Evolutionary conservation across 2,113 vertebrate genomes (phyloP), one percentile per base, ranked within the genome.

Genomic region (Ammodytes marinus): DNA sequence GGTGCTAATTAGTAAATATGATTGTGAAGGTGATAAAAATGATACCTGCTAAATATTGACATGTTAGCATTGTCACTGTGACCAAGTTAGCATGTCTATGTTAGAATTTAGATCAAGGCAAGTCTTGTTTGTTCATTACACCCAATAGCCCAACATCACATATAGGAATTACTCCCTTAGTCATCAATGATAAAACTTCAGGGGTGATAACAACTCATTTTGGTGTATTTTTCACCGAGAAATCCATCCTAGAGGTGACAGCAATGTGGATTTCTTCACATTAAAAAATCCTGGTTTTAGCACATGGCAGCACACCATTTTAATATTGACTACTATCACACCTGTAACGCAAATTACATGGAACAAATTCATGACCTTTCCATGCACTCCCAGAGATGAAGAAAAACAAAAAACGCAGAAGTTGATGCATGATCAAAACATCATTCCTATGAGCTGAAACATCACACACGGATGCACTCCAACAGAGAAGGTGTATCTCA

Each of bases 271-370:
- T 70, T 81, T 78, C 13, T 50, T 46, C 37, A 43, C 49, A 27
- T 27, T 27, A 27, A 27, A 27, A 27, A 27, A 27, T 27, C 27
- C 27, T 27, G 27, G 27, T 27, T 27, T 27, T 27, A 27, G 27
- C 27, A 27, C 27, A 2, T 27, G 27, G 27, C 27, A 27, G 27
- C 27, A 27, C 27, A 27, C 27, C 27, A 27, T 27, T 27, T 27
- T 27, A 27, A 27, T 27, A 27, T 2, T 15, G 12, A 35, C 4
- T 0, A 43, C 5, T 43, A 1, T 0, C 43, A 14, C 17, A 27
- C 45, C 45, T n/a, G 11, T 43, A 5, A 67, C 43, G 59, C 61
- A 54, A 77, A 70, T 67, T 82, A 63, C 15, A 74, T 59, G 53
- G 61, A 82, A 61, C 17, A 49, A 75, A 59, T 63, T 49, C 6